These are phyloP conservation scores for Nettapus auritus DNA, from an alignment of 2,113 vertebrate species.

Conservation along the genomic window DNA sequence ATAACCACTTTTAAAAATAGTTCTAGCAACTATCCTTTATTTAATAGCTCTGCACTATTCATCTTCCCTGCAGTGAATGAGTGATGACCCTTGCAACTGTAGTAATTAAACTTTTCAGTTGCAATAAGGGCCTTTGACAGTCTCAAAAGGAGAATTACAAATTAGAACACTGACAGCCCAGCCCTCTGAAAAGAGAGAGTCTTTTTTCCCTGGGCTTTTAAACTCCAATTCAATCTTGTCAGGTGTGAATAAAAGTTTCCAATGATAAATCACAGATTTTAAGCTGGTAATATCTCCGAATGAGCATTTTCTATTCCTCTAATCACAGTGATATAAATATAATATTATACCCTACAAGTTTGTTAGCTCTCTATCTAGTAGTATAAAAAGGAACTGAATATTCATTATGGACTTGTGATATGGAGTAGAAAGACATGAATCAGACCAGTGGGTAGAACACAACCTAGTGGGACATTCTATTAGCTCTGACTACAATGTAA, in stretches of 20 bases:
- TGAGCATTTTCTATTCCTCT: not conserved
- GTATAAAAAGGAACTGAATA: not conserved
- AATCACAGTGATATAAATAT: not conserved
- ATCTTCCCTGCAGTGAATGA: slow-evolving; percentile 19
- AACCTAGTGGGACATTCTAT: not conserved
- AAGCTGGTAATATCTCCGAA: not conserved
- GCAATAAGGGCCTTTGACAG: slow-evolving; percentile 21
- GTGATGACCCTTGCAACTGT: slow-evolving; percentile 22
- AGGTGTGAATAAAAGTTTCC: not conserved
- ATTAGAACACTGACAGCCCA: slow-evolving; percentile 24
- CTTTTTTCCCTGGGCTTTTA: not conserved
- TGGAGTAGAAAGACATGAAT: not conserved
- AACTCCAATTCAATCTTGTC: not conserved
- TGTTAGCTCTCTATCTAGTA: not conserved
- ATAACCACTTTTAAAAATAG: slow-evolving; percentile 22
- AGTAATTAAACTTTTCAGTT: slow-evolving; percentile 61
- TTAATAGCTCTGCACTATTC: slow-evolving; percentile 17
- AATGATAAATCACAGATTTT: not conserved
- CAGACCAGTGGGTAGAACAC: not conserved
- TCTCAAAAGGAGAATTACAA: slow-evolving; percentile 47
- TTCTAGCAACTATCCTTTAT: slow-evolving; percentile 25
- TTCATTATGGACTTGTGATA: not conserved
- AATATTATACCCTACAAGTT: not conserved
- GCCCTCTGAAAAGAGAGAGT: not conserved
- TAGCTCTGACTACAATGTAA: not conserved